phyloP scores from a whole-genome alignment of 2,888 invertebrate genomes.

The Saturnia japonica region DNA sequence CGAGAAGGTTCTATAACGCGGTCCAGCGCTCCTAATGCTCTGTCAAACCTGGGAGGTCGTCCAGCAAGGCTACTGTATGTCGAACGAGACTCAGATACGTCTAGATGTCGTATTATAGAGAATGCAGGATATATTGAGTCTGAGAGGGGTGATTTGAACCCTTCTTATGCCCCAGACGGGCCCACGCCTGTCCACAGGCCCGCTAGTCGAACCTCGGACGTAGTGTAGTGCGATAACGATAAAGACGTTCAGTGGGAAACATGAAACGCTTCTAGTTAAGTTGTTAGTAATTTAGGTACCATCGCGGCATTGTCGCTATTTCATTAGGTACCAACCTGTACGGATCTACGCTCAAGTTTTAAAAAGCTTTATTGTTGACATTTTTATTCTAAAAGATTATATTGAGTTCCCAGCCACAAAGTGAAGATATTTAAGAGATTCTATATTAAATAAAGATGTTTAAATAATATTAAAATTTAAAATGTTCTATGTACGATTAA shows the following conservation, averaged over 20 bases:
- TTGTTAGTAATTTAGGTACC: slow-evolving; percentile 72
- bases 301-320: slow-evolving; percentile 46
- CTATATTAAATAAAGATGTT: slow-evolving; percentile 64
- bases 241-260: slow-evolving; percentile 74
- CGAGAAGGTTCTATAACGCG: slow-evolving; percentile 71
- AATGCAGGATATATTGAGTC: slow-evolving; percentile 75
- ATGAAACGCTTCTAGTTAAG: slow-evolving; percentile 78
- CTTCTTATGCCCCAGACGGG: slow-evolving; percentile 74
- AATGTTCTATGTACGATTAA: slow-evolving; percentile 73
- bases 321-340: slow-evolving; percentile 64
- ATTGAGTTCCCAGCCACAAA: slow-evolving; percentile 71
- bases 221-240: slow-evolving; percentile 60
- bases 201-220: slow-evolving; percentile 43
- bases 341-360: slow-evolving; percentile 77
- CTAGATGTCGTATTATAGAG: slow-evolving; percentile 76
- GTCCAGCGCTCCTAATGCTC: slow-evolving; percentile 60
- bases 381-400: slow-evolving; percentile 71
- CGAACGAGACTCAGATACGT: slow-evolving; percentile 62
- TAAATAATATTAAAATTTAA: slow-evolving; percentile 57
- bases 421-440: slow-evolving; percentile 60
- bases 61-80: slow-evolving; percentile 70
- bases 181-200: slow-evolving; percentile 72
- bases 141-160: slow-evolving; percentile 69
- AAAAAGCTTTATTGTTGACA: slow-evolving; percentile 77
- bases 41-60: slow-evolving; percentile 63